Percentiles rank a stretch among this genome's conserved stretches.
Conservation (phyloP, 2,797 vertebrate species). For the Paramormyrops hopkinsi region DNA sequence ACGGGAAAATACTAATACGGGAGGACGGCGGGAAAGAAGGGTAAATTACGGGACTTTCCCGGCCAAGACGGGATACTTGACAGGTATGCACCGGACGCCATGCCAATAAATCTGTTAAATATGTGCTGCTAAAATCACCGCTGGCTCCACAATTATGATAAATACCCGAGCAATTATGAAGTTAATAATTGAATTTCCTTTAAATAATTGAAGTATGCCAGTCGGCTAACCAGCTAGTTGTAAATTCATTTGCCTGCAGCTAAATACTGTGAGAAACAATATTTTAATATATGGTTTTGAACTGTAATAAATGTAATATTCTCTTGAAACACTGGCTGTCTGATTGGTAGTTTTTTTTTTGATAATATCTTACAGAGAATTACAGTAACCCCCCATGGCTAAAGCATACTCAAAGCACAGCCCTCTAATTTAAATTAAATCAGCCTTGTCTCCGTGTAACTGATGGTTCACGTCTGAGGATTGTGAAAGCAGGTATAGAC, state of each 20-base stretch:
- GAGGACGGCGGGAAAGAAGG: too few relatives aligned
- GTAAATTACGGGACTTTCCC: too few relatives aligned
- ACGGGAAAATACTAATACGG: too few relatives aligned
- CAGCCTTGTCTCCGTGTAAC: neutral
- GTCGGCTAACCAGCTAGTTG: neutral
- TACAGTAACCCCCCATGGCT: neutral
- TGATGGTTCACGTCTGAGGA: neutral
- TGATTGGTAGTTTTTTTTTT: neutral
- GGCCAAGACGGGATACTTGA: too few relatives aligned
- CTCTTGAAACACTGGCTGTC: neutral
- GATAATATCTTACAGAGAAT: neutral
- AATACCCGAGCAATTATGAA: neutral
- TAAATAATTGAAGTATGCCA: neutral
- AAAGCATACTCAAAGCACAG: neutral
- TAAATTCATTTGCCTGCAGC: neutral
- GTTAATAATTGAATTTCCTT: neutral
- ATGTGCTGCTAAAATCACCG: neutral
- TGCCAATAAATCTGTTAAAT: neutral
- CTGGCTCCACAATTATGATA: neutral
- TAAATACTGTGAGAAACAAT: neutral
- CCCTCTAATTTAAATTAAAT: neutral
- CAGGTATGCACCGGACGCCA: neutral
- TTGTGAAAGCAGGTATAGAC: neutral
- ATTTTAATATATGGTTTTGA: neutral
- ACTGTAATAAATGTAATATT: neutral